phyloP scores from a whole-genome alignment of 2,888 invertebrate species.

The Dinocampus coccinellae region DNA sequence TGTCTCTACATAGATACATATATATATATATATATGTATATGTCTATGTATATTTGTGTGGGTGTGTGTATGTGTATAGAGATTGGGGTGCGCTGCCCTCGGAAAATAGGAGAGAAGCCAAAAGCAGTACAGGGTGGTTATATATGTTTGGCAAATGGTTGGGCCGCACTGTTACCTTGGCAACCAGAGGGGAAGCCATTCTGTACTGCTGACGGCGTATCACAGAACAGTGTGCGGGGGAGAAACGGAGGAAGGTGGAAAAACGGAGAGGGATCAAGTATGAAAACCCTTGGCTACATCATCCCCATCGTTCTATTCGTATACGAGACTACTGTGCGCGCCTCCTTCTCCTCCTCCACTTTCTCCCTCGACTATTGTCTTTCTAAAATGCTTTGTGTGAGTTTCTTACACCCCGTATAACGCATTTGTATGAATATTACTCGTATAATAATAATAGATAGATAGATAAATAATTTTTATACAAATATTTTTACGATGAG shows the following conservation, averaged over 20 bases:
- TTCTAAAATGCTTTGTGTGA: slow-evolving; percentile 29
- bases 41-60: slow-evolving; percentile 29
- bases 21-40: slow-evolving; percentile 30
- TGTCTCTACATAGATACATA: slow-evolving; percentile 25
- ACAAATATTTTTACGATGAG: neutral
- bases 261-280: neutral
- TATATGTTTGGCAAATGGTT: slow-evolving; percentile 59
- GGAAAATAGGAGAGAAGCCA: slow-evolving; percentile 4
- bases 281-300: slow-evolving; percentile 54
- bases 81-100: slow-evolving; percentile 43
- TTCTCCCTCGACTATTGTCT: slow-evolving; percentile 33
- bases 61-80: slow-evolving; percentile 38
- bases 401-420: slow-evolving; percentile 29
- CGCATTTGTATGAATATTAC: neutral
- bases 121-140: slow-evolving; percentile 50
- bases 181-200: slow-evolving; percentile 63
- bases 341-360: no score
- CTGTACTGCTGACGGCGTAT: slow-evolving; percentile 67
- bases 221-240: slow-evolving; percentile 44
- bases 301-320: slow-evolving; percentile 41
- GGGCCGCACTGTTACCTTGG: slow-evolving; percentile 64
- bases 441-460: neutral
- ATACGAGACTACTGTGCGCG: no score
- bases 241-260: no score
- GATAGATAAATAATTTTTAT: neutral